Evolutionary conservation across 2,888 invertebrate species (phyloP), one percentile per base, ranked within the genome.

Genomic region (Cephus nigrinus): DNA sequence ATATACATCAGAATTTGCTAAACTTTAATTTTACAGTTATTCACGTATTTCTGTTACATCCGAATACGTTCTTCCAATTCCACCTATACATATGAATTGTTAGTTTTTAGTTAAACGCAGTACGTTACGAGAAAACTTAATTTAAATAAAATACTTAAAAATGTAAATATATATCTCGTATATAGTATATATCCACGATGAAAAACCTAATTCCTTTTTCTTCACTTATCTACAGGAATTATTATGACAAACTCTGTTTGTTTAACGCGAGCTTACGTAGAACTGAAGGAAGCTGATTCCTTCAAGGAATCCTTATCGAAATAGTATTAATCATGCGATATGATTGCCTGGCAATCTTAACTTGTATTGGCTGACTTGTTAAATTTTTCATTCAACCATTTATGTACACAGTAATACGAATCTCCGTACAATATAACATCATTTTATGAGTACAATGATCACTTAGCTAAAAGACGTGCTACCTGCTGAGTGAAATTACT

Each of bases 1-100:
- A 9, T 55, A 55, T 55, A 9, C 40, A 23, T 5, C 9, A 23
- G 80, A 87, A 76, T 69, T 15, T n/a, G 68, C 74, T 72, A n/a
- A 68, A 68, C 72, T 75, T 40, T 31, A 23, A 35, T 69, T 68
- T 75, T 12, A 72, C 73, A 73, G 69, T 31, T 75, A 69, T 73
- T 35, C 30, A 32, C 23, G 9, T 55, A 55, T 23, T 23, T 69
- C 34, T 76, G 35, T 73, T 72, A 32, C 32, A 74, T 68, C 30
- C 69, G 32, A 69, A 32, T 9, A 73, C 12, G 74, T 68, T 74
- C 23, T n/a, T 5, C 23, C 11, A 74, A 69, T 34, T 15, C 5
- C 40, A 55, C 5, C 23, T 55, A 9, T 23, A 0, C 40, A 55
- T 23, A 55, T 23, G 9, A 55, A 23, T 55, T 55, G 40, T 9